A percentile compares a stretch with the other conserved stretches of the same genome.
These are phyloP conservation scores for Neosilurus mollespiculum DNA, from an alignment of 2,797 vertebrate genomes.

Conservation along the genomic window DNA sequence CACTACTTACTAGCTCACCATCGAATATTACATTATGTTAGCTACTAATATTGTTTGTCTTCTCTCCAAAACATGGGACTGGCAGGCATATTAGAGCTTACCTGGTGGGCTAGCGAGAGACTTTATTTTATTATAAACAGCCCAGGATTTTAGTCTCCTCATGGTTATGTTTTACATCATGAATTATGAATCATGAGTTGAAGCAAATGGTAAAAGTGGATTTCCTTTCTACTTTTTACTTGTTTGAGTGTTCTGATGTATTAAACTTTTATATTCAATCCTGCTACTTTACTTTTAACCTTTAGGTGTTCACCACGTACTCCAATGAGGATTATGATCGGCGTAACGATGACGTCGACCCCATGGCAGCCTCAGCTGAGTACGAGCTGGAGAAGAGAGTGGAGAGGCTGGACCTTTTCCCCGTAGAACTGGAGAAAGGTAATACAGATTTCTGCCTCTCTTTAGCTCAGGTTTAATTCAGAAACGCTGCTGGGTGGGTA, in stretches of 20 bases:
- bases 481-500: background rate
- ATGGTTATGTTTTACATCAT: background rate
- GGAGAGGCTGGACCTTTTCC: slow-evolving; percentile 93
- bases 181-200: background rate
- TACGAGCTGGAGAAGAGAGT: slow-evolving; percentile 97
- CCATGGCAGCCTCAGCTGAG: slow-evolving; percentile 95
- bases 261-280: background rate
- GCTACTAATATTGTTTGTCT: background rate
- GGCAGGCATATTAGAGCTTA: slow-evolving; percentile 1
- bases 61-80: background rate
- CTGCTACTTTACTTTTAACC: background rate
- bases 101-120: background rate
- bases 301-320: slow-evolving; percentile 94
- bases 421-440: slow-evolving; percentile 97
- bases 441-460: background rate
- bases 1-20: background rate
- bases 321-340: slow-evolving; percentile 95
- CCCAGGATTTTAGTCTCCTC: background rate
- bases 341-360: slow-evolving; percentile 94
- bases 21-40: background rate
- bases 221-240: background rate
- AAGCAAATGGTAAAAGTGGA: background rate
- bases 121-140: background rate
- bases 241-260: background rate
- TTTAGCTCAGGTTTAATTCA: background rate